Base-by-base conservation (phyloP, 2,888 invertebrate species). In the Lithophane ornitopus region DNA sequence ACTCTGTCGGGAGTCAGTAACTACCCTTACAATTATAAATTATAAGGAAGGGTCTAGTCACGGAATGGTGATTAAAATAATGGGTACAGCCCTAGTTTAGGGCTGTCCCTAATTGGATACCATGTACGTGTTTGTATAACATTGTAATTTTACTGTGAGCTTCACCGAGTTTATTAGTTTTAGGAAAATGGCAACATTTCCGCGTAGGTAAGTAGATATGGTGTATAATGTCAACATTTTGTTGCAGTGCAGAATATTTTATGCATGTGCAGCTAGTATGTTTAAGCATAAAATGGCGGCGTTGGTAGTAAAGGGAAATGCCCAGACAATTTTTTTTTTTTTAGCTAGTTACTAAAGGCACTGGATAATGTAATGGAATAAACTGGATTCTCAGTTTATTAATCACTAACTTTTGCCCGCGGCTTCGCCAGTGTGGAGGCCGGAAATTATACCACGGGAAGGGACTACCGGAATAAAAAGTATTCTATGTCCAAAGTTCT, bases 61-160 rank as follows among this genome's bases (percentile, higher is more conserved):
- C 90, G 90, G 80, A 85, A 84, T 85, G 84, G 90, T 90, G 89
- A 91, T 91, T 91, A 90, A 90, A 90, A 89, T 89, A 88, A 90
- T 89, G 89, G 88, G 67, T 84, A 87, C 90, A 90, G 85, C 89
- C 90, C 90, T 90, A 88, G 88, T 89, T 85, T 84, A 86, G 88
- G 88, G 87, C 69, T 80, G 82, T 76, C 78, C 66, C 88, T 89
- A 89, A 89, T 89, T 89, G 88, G 86, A 86, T 85, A 79, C 79
- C 85, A 80, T 87, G 85, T 77, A 88, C 88, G 85, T 89, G 88
- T 87, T 86, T 85, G 81, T 84, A 78, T 77, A 81, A 84, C 87
- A 85, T 81, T 71, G 80, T 87, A 82, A 85, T 88, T 82, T 87
- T 76, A 82, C 71, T 49, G 61, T 59, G 56, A 75, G 74, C 74